phyloP scores from a whole-genome alignment of 2,888 invertebrate genomes.

The Andrena marginata region DNA sequence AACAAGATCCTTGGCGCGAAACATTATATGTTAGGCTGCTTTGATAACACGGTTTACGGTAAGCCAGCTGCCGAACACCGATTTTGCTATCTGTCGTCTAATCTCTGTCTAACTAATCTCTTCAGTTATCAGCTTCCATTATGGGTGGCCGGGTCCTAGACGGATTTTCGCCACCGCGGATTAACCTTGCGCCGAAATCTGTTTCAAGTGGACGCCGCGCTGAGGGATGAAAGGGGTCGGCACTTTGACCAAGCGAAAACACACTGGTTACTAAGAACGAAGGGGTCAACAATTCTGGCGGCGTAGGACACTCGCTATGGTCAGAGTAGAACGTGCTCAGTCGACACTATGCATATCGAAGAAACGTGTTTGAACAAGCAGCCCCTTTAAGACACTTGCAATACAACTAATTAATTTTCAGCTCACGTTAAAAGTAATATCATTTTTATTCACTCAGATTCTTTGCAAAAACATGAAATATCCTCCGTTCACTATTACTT shows the following conservation, averaged over 20 bases:
- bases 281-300: background rate
- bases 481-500: too few species aligned
- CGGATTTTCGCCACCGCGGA: slow-evolving; percentile 48
- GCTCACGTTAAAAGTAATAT: too few species aligned
- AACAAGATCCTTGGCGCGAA: slow-evolving; percentile 39
- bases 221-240: background rate
- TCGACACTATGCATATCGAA: background rate
- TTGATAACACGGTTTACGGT: slow-evolving; percentile 59
- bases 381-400: too few species aligned
- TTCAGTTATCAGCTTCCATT: slow-evolving; percentile 58
- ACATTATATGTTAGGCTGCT: slow-evolving; percentile 46
- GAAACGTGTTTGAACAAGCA: background rate
- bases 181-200: slow-evolving; percentile 55
- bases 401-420: too few species aligned
- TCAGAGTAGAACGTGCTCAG: background rate
- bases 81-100: slow-evolving; percentile 62
- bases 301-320: background rate
- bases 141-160: slow-evolving; percentile 48
- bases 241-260: slow-evolving; percentile 9
- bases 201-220: slow-evolving; percentile 26
- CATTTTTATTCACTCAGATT: too few species aligned
- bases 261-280: background rate
- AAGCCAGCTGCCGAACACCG: slow-evolving; percentile 54
- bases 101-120: slow-evolving; percentile 63
- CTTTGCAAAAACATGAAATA: too few species aligned